phyloP scores from a whole-genome alignment of 2,113 vertebrate species.

The Saguinus imperator region DNA sequence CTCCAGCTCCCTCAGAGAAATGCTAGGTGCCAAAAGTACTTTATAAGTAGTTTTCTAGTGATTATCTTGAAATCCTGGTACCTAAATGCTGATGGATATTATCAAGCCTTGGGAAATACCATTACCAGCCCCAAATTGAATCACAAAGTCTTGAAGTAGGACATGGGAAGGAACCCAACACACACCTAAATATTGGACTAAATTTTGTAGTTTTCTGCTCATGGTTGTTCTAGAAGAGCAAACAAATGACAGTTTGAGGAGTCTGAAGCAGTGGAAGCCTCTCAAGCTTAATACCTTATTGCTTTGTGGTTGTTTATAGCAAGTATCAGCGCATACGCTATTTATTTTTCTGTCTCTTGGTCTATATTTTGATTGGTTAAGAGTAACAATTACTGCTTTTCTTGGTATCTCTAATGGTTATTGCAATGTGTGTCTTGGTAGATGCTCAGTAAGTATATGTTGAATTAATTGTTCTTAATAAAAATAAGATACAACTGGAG shows the following conservation, averaged over 20 bases:
- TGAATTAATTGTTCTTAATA: not conserved
- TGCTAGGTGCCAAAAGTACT: not conserved
- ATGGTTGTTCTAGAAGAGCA: not conserved
- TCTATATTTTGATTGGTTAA: not conserved
- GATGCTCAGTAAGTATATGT: not conserved
- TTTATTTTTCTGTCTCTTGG: not conserved
- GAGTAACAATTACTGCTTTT: not conserved
- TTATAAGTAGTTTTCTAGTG: not conserved
- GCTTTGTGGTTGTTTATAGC: not conserved
- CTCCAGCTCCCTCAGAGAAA: not conserved
- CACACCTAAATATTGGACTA: not conserved
- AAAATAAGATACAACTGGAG: not conserved
- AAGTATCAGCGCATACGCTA: not conserved
- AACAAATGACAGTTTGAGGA: not conserved
- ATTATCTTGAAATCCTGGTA: constrained; percentile 7
- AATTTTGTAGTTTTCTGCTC: not conserved
- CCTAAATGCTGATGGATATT: not conserved
- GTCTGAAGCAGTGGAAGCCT: too few species aligned
- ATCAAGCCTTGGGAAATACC: not conserved
- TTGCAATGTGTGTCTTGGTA: not conserved
- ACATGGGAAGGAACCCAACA: not conserved
- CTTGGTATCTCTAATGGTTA: not conserved
- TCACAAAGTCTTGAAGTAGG: not conserved
- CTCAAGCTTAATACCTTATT: not conserved
- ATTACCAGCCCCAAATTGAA: not conserved